phyloP scores from a whole-genome alignment of 2,113 vertebrate species.

The Pteropus alecto region DNA sequence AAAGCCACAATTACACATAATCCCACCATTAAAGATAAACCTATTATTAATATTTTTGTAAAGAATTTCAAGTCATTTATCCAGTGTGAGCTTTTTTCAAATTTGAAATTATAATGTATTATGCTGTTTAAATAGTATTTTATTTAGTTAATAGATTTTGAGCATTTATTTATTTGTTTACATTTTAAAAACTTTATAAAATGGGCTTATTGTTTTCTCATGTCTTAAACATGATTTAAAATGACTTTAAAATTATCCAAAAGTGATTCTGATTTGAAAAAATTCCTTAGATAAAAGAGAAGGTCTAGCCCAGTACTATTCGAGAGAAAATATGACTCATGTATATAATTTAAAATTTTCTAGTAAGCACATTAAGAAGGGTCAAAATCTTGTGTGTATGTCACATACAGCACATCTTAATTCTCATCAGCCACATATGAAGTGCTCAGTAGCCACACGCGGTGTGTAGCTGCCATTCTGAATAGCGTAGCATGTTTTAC shows the following conservation, averaged over 20 bases:
- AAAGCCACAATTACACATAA: background rate
- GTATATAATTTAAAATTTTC: background rate
- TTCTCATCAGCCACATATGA: background rate
- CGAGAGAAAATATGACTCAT: background rate
- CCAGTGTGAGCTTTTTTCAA: background rate
- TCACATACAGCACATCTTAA: background rate
- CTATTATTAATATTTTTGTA: background rate
- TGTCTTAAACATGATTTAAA: background rate
- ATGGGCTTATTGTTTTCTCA: background rate
- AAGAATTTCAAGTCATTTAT: background rate
- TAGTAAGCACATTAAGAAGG: background rate
- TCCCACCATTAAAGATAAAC: background rate
- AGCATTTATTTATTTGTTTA: background rate
- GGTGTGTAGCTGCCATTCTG: too few species aligned
- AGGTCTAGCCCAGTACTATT: background rate
- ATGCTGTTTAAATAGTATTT: background rate
- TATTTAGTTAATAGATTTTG: background rate
- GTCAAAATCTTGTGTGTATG: background rate
- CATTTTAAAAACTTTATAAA: background rate
- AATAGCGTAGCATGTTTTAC: fast-evolving
- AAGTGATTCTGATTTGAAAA: background rate
- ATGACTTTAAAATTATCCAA: background rate
- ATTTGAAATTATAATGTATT: background rate
- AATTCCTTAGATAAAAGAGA: background rate
- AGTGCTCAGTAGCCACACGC: background rate